phyloP scores from a whole-genome alignment of 2,797 vertebrate genomes.

The Coracias cyanogaster region DNA sequence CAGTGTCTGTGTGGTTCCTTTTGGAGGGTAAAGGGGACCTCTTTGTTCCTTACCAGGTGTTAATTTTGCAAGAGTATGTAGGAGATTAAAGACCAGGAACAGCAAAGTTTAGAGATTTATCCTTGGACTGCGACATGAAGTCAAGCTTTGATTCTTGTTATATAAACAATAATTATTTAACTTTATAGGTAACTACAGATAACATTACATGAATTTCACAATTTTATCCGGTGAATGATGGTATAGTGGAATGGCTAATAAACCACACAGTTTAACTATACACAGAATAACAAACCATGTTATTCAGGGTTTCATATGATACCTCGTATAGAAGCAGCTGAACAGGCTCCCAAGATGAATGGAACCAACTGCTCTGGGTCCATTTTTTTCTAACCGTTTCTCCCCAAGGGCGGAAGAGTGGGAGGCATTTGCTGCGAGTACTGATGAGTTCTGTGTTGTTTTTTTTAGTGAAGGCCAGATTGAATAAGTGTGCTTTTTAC shows the following conservation, averaged over 20 bases:
- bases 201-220: not conserved
- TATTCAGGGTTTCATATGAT: not conserved
- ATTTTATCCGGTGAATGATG: not conserved
- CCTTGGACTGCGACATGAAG: constrained; percentile 3
- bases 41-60: not conserved
- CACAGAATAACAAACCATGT: not conserved
- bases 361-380: not conserved
- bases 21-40: not conserved
- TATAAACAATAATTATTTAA: constrained; percentile 34
- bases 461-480: constrained; percentile 17
- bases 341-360: not conserved
- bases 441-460: constrained; percentile 34
- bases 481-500: constrained; percentile 41
- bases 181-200: constrained; percentile 24
- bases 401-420: constrained; percentile 13
- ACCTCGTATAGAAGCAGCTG: not conserved
- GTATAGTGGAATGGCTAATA: not conserved
- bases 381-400: constrained; percentile 37
- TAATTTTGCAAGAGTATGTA: not conserved
- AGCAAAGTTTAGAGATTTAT: constrained; percentile 26
- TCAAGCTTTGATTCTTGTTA: constrained; percentile 44
- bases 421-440: constrained; percentile 45
- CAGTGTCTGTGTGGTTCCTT: not conserved
- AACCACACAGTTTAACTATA: not conserved
- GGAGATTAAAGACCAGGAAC: constrained; percentile 42